Base-by-base conservation (phyloP, 2,797 vertebrate genomes). In the Ptychadena robeensis region DNA sequence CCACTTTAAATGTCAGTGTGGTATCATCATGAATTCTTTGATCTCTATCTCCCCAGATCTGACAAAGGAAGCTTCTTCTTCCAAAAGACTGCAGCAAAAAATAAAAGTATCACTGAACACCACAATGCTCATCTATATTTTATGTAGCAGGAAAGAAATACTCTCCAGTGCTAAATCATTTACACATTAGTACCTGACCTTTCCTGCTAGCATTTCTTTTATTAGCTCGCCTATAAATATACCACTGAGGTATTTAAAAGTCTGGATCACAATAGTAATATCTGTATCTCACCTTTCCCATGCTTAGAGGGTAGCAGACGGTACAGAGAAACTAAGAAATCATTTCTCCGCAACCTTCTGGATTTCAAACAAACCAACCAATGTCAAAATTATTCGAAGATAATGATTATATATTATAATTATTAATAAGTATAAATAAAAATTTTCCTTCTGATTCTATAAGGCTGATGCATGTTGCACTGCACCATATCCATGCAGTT, bases 121-220 rank as follows among this genome's bases (percentile, higher is more conserved):
- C 44, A 70, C 68, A 81, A 81, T 81, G 69, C 79, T 81, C 59
- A 81, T 81, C 71, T 75, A 82, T 82, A 82, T 75, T 48, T 75
- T 75, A 75, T 82, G 69, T 59, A 34, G 65, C 72, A 59, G 71
- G 72, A 68, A 75, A 82, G 71, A 73, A 82, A 82, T 82, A 75
- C 80, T 82, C 63, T 68, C 72, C 71, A 35, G 64, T 74, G 71
- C 44, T 82, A 82, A 82, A 82, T 82, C 80, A 82, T 82, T 82
- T 53, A 69, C 31, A 18, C 72, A 68, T 82, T 82, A 82, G 73
- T 82, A 82, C 80, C 40, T 75, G 71, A 82, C 80, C 80, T 82
- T 82, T 82, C 71, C 34, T 38, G 57, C 38, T 38, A 75, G 71
- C 72, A 82, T 82, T 82, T 82, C 40, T 82, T 82, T 74, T 82